These are phyloP conservation scores for Dendrocincla fuliginosa DNA, from an alignment of 2,797 vertebrate species.

Conservation along the genomic window DNA sequence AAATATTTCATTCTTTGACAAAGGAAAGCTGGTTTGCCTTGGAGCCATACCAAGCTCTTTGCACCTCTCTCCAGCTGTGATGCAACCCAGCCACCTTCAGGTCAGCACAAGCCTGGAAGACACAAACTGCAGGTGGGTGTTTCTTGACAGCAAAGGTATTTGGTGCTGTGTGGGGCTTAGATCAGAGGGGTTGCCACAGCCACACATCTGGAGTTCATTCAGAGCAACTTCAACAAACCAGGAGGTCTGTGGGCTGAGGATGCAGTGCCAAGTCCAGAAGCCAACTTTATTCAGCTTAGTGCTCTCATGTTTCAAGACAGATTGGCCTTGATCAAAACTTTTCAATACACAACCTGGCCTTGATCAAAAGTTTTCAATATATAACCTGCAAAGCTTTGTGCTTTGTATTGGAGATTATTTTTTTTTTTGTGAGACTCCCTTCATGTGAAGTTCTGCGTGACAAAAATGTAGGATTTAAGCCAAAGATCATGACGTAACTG, in stretches of 20 bases:
- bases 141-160: neutral
- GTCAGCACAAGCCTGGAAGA: neutral
- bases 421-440: neutral
- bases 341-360: neutral
- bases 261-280: neutral
- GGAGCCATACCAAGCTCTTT: accelerated
- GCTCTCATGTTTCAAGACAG: neutral
- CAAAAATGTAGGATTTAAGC: neutral
- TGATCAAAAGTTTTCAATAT: neutral
- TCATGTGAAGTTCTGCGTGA: neutral
- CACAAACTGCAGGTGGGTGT: neutral
- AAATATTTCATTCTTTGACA: neutral
- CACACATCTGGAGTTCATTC: accelerated
- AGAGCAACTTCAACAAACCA: neutral
- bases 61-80: neutral
- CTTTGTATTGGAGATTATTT: neutral
- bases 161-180: neutral
- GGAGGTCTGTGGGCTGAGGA: neutral
- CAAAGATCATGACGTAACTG: neutral
- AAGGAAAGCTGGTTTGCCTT: neutral
- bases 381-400: neutral
- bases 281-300: neutral
- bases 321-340: neutral
- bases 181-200: neutral
- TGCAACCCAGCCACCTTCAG: neutral